Conservation (phyloP, 2,113 vertebrate genomes). For the Piaya cayana region DNA sequence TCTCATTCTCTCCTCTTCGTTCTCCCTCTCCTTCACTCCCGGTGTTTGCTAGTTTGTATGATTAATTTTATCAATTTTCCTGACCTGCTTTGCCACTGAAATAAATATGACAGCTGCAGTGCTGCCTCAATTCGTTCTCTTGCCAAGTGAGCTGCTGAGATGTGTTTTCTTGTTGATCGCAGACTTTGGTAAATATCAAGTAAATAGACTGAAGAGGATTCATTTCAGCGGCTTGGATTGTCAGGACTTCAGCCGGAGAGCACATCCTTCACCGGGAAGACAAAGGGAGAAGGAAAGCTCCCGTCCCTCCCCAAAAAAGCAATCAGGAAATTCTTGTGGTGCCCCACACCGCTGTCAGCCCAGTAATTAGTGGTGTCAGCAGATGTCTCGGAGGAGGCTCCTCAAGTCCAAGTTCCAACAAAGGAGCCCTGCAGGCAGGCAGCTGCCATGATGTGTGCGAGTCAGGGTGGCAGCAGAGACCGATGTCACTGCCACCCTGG, state of each 20-base stretch:
- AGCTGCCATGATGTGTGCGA: neutral
- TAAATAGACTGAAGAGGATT: constrained; percentile 75
- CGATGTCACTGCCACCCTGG: accelerated
- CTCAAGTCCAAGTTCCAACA: neutral
- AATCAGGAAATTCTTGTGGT: neutral
- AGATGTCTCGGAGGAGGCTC: neutral
- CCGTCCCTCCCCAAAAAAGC: constrained; percentile 38
- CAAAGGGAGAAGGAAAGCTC: constrained; percentile 40
- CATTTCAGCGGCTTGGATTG: constrained; percentile 68
- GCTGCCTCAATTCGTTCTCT: constrained; percentile 77
- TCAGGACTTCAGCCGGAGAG: constrained; percentile 59
- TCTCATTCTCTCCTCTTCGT: constrained; percentile 66
- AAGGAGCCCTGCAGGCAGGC: neutral
- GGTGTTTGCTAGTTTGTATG: constrained; percentile 81
- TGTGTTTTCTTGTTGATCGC: constrained; percentile 74
- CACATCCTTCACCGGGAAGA: neutral
- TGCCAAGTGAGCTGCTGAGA: constrained; percentile 78
- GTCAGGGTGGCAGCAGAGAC: neutral
- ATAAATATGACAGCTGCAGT: constrained; percentile 80
- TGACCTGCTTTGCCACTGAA: constrained; percentile 82
- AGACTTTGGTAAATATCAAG: constrained; percentile 77
- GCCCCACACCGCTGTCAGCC: neutral
- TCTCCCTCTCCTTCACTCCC: constrained; percentile 70
- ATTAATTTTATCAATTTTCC: constrained; percentile 85
- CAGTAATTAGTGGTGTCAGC: neutral